Percentiles rank a stretch among this genome's conserved stretches.
Evolutionary conservation across 2,113 vertebrate species (phyloP).

Genomic region (Manacus vitellinus): DNA sequence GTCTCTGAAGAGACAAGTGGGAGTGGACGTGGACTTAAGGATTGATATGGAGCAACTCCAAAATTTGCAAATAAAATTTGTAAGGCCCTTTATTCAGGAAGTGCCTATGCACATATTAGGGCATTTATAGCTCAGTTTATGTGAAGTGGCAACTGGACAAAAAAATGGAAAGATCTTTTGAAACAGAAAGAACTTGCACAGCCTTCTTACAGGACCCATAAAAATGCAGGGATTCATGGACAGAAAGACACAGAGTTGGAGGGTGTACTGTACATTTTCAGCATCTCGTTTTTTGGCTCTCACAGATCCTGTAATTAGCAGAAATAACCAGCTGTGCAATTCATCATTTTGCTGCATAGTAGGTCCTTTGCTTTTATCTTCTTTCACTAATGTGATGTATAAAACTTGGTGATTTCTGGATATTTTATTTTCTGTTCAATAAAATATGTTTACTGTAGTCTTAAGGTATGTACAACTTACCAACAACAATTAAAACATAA

Average conservation of each 20-base stretch:
- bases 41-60: background rate
- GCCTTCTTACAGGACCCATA: background rate
- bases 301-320: background rate
- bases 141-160: background rate
- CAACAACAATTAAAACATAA: background rate
- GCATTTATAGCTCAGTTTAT: background rate
- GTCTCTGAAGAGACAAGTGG: background rate
- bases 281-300: background rate
- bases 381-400: background rate
- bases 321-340: background rate
- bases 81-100: background rate
- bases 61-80: background rate
- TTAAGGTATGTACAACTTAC: background rate
- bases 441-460: background rate
- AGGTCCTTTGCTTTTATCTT: background rate
- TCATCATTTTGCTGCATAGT: background rate
- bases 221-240: background rate
- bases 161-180: background rate
- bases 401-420: background rate
- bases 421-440: conserved; percentile 1
- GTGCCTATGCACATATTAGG: background rate
- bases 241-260: background rate
- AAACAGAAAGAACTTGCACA: background rate
- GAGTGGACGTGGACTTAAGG: background rate
- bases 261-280: background rate